Evolutionary conservation across 2,113 vertebrate species (phyloP).

Genomic region (Entosphenus tridentatus): DNA sequence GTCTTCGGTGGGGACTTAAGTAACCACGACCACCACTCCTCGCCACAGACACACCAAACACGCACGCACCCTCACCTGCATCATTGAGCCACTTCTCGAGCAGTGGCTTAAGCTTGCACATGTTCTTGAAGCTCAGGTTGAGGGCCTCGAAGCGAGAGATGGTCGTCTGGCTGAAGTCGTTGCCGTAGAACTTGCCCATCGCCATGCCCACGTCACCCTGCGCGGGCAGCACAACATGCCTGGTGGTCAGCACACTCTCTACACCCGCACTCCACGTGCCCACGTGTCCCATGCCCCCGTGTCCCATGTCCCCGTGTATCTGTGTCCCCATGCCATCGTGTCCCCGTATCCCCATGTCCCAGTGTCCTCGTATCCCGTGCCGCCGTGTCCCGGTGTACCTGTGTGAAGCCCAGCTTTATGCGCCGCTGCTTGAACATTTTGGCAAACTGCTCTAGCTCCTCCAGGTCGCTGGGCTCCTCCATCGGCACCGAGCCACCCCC

Average conservation of each 20-base stretch:
- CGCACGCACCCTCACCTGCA: slow-evolving; percentile 27
- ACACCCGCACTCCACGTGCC: too few species aligned
- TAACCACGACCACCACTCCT: too few species aligned
- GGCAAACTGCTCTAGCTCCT: slow-evolving; percentile 71
- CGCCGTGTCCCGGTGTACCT: slow-evolving; percentile 21
- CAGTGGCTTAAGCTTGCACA: slow-evolving; percentile 80
- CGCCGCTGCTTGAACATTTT: slow-evolving; percentile 76
- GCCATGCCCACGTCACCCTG: slow-evolving; percentile 70
- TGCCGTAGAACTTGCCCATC: slow-evolving; percentile 78
- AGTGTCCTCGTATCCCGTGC: too few species aligned
- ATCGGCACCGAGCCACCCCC: background rate
- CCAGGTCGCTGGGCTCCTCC: slow-evolving; percentile 69
- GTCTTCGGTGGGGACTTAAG: too few species aligned
- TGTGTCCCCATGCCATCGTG: too few species aligned
- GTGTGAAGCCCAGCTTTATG: slow-evolving; percentile 76
- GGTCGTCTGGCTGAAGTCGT: slow-evolving; percentile 78
- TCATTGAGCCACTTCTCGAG: slow-evolving; percentile 79
- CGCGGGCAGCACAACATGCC: too few species aligned
- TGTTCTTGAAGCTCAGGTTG: slow-evolving; percentile 84
- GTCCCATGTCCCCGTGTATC: too few species aligned
- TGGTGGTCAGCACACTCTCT: too few species aligned
- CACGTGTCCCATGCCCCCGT: too few species aligned
- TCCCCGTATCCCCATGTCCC: too few species aligned
- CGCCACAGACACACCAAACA: too few species aligned
- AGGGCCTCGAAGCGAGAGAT: slow-evolving; percentile 80